These are phyloP conservation scores for Boloria euphrosyne DNA, from an alignment of 2,888 invertebrate genomes.

Conservation along the genomic window DNA sequence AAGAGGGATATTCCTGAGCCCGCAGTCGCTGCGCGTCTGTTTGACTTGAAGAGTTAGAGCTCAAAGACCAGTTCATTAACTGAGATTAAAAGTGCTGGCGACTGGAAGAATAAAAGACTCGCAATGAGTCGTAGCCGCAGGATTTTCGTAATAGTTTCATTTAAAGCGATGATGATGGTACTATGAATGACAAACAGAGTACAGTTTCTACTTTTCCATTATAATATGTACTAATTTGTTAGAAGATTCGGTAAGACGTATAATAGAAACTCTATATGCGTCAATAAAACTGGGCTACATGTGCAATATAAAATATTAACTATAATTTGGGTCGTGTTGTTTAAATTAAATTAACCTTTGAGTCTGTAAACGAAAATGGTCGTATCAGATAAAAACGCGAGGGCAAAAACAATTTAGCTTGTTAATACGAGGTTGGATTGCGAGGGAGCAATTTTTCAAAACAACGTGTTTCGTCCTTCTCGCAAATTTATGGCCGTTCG, in stretches of 20 bases:
- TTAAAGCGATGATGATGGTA: background rate
- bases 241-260: no score
- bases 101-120: constrained; percentile 14
- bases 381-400: background rate
- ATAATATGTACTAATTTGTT: no score
- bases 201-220: no score
- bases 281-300: no score
- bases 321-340: constrained; percentile 1
- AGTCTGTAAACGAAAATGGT: background rate
- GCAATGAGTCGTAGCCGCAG: background rate
- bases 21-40: constrained; percentile 13
- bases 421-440: constrained; percentile 12
- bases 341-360: constrained; percentile 10
- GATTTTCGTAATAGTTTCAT: background rate
- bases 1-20: background rate
- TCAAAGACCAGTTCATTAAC: constrained; percentile 34
- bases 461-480: constrained; percentile 12
- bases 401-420: constrained; percentile 12
- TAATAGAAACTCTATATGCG: no score
- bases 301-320: no score
- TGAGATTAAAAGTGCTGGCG: constrained; percentile 26
- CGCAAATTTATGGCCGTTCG: constrained; percentile 13
- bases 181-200: no score
- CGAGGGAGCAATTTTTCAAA: constrained; percentile 14
- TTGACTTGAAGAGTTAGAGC: constrained; percentile 26